Conservation (phyloP, 2,797 vertebrate genomes). For the Coendou prehensilis region DNA sequence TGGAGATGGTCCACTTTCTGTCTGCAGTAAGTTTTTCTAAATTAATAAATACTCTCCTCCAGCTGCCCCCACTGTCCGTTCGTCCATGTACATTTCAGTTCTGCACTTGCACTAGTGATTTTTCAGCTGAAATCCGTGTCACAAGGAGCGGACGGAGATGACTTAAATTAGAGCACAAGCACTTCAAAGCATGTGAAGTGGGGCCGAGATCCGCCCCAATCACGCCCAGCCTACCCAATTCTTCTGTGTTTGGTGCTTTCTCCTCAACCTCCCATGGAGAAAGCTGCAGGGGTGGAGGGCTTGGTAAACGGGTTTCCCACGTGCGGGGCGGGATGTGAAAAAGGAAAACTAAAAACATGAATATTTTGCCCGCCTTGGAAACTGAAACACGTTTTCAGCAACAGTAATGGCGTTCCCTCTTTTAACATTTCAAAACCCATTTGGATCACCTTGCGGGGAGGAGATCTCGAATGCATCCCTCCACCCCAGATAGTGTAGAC, state of each 20-base stretch:
- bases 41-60: background rate
- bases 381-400: background rate
- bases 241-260: background rate
- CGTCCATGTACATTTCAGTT: background rate
- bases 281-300: background rate
- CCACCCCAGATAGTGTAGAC: background rate
- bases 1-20: background rate
- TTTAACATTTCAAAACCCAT: background rate
- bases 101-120: background rate
- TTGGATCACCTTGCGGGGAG: background rate
- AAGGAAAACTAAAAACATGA: background rate
- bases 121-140: background rate
- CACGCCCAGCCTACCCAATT: background rate
- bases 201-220: background rate
- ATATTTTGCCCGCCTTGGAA: background rate
- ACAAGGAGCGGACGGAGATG: background rate
- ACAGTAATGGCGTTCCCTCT: background rate
- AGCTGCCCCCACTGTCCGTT: background rate
- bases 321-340: accelerated
- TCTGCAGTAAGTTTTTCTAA: slow-evolving; percentile 56
- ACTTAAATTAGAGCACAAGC: background rate
- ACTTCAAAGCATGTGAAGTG: background rate
- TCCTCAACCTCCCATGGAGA: background rate
- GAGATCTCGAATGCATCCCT: background rate
- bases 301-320: background rate